Evolutionary conservation across 1,140 invertebrate genomes (phyloP), one percentile per base, ranked within the genome.

Genomic region (Trichogramma pretiosum): DNA sequence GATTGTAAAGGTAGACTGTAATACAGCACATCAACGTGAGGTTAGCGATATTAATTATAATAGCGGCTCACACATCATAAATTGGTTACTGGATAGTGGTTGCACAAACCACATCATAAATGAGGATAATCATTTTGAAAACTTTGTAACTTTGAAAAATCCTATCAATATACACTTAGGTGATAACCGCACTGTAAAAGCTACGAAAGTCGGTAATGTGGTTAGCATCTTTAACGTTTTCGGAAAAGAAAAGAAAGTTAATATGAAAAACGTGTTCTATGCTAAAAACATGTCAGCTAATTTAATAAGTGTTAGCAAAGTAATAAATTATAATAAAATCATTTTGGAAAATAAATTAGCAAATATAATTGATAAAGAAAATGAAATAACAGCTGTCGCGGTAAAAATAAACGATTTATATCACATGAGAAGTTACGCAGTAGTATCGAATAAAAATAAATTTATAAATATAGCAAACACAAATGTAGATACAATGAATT

Each of bases 301-400:
- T 37, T 21, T 46, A 18, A 46, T 46, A 26, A 46, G 34, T 37
- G 2, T 34, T 36, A 34, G 0, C 2, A 46, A 1, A 36, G 16
- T 46, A 5, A 37, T 24, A 26, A 13, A 28, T 19, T 18, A 36
- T 10, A 28, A 36, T 36, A 46, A 24, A 36, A 26, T 28, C n/a
- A 17, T 37, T 26, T 1, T 18, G 23, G 13, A 8, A 3, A 18
- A 19, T n/a, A 18, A 26, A 3, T 19, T 11, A 8, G 17, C 43
- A 19, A 26, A 37, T 28, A 19, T 46, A 23, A 28, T 21, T 33
- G 13, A 36, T 37, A 36, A n/a, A 26, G 21, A 37, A 13, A 46
- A 46, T 46, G 17, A 46, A 19, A 26, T 46, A 57, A 55, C 37
- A 1, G 34, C 22, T 18, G 9, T 46, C 3, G 34, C 34, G 3